Evolutionary conservation across 2,888 invertebrate species (phyloP).

Genomic region (Monopis laevigella): DNA sequence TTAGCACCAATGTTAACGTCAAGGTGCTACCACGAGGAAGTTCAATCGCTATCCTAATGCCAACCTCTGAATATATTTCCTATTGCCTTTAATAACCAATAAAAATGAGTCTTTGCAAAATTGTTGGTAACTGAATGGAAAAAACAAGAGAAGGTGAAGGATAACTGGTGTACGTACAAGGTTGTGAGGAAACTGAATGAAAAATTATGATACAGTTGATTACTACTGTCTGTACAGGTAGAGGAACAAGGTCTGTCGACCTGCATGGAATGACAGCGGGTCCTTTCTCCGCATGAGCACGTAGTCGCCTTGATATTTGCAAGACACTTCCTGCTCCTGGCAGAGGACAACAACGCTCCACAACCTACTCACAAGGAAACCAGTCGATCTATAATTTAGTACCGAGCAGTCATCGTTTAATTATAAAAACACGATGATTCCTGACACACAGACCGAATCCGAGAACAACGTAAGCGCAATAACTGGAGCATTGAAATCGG

Average conservation of each 20-base stretch:
- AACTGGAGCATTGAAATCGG: constrained; percentile 45
- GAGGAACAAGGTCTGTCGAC: too few relatives aligned
- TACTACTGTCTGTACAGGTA: neutral
- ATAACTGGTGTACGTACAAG: constrained; percentile 6
- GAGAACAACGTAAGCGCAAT: constrained; percentile 29
- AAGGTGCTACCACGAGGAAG: constrained; percentile 29
- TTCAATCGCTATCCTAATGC: neutral
- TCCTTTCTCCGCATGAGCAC: constrained; percentile 33
- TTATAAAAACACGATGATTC: constrained; percentile 11
- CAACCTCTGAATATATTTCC: too few relatives aligned
- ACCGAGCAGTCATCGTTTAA: constrained; percentile 1
- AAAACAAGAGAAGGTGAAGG: constrained; percentile 7
- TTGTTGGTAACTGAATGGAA: too few relatives aligned
- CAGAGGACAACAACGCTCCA: constrained; percentile 35
- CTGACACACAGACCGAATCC: constrained; percentile 27
- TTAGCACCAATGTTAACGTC: constrained; percentile 53
- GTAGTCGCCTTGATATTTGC: constrained; percentile 55
- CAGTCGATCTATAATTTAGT: neutral
- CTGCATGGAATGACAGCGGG: neutral
- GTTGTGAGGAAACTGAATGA: constrained; percentile 8
- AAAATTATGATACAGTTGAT: constrained; percentile 2
- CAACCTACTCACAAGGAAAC: constrained; percentile 1
- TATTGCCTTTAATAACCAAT: neutral
- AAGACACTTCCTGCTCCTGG: constrained; percentile 48
- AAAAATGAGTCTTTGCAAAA: too few relatives aligned